These are phyloP conservation scores for Myopa testacea DNA, from an alignment of 2,888 invertebrate species.

Conservation along the genomic window DNA sequence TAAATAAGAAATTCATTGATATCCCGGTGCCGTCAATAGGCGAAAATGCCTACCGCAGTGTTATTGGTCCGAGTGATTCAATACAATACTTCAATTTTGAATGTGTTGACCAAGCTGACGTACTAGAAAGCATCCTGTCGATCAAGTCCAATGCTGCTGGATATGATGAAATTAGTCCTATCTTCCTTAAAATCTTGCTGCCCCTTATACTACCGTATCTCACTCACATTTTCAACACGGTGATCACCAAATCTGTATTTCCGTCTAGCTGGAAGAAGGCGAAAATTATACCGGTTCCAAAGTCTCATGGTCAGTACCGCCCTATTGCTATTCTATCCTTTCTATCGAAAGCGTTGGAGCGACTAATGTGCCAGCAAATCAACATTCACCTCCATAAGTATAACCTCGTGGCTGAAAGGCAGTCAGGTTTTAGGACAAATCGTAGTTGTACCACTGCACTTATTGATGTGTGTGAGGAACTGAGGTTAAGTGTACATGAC, in stretches of 20 bases:
- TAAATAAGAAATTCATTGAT: not conserved
- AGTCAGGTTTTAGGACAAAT: not conserved
- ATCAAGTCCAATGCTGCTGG: slow-evolving; percentile 1
- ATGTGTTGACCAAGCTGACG: not conserved
- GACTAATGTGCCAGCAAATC: no score
- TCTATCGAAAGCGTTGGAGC: not conserved
- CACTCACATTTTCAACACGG: not conserved
- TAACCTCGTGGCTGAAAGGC: not conserved
- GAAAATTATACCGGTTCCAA: slow-evolving; percentile 8
- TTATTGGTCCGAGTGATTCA: not conserved
- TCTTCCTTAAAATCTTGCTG: not conserved
- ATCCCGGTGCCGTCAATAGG: no score
- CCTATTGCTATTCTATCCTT: slow-evolving; percentile 6
- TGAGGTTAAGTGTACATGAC: not conserved
- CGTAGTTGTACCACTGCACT: not conserved
- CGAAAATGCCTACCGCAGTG: no score
- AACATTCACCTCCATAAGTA: not conserved
- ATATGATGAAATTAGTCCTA: not conserved
- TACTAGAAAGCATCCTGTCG: not conserved
- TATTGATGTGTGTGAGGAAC: not conserved
- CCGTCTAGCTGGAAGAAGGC: not conserved
- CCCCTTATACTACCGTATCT: not conserved
- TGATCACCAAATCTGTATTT: not conserved
- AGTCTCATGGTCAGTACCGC: not conserved
- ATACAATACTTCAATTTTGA: not conserved